Evolutionary conservation across 2,797 vertebrate species (phyloP), one percentile per base, ranked within the genome.

Genomic region (Rhynchotus rufescens): DNA sequence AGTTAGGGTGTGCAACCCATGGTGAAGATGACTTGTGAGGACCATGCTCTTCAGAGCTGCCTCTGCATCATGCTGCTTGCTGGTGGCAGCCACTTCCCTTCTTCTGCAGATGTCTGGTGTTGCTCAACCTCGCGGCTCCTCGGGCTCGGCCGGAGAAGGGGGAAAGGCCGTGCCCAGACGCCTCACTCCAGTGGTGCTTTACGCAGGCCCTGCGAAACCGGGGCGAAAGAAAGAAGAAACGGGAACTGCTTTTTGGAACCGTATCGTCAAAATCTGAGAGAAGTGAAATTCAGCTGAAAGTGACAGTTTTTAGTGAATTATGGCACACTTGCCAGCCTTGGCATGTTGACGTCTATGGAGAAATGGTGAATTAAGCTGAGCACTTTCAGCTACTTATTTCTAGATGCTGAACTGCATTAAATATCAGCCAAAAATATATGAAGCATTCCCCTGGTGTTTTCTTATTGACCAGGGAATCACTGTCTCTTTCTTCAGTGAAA

Each of bases 251-350:
- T 22, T 57, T 52, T 87, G 84, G 79, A 84, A 83, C 84, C 1
- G 0, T 38, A 16, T 88, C 62, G 90, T 84, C 54, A 84, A 94
- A 91, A 96, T 95, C 79, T 34, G 90, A 93, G 91, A 94, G 88
- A 95, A 96, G 90, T 0, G 13, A 80, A 92, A 91, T 57, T 91
- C 84, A 56, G 77, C 56, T 72, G 7, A 40, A 88, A 89, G 64
- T 7, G 62, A 26, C 12, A 22, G 51, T 0, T 91, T 91, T 85
- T 22, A 69, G 34, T 34, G 32, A 57, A 85, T 28, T n/a, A 16
- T 26, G 10, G 28, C 71, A 51, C 92, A 36, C 30, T 86, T 52
- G 26, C 49, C 45, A 32, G 66, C 57, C 47, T 78, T 49, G 11
- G 47, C 47, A 23, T 49, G 22, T 49, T 49, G 47, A 49, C 12